Percentiles rank a stretch among this genome's conserved stretches.
These are phyloP conservation scores for Agrilus biguttatus DNA, from an alignment of 2,888 invertebrate genomes.

Conservation along the genomic window DNA sequence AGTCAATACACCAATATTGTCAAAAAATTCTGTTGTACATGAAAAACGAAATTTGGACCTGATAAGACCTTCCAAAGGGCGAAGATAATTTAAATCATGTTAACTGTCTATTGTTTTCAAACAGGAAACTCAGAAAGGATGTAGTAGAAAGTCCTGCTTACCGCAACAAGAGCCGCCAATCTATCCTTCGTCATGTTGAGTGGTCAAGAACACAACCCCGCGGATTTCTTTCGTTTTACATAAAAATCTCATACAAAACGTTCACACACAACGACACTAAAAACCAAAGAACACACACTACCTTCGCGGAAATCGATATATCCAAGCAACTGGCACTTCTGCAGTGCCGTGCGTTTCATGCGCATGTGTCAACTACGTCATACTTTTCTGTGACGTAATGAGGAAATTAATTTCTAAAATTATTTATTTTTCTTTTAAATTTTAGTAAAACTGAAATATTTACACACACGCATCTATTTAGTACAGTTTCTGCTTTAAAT, in stretches of 20 bases:
- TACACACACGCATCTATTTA: background rate
- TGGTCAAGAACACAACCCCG: slow-evolving; percentile 48
- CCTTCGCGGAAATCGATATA: slow-evolving; percentile 71
- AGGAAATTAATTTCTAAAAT: slow-evolving; percentile 7
- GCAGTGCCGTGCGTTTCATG: slow-evolving; percentile 39
- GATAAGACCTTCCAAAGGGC: background rate
- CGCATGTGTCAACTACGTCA: slow-evolving; percentile 38
- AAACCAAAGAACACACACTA: slow-evolving; percentile 56
- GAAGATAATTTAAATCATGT: background rate
- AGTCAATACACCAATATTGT: background rate
- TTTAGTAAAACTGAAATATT: slow-evolving; percentile 8
- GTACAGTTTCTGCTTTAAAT: slow-evolving; percentile 6
- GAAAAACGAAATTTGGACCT: slow-evolving; percentile 3
- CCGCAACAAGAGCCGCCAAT: slow-evolving; percentile 92
- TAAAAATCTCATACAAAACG: slow-evolving; percentile 66
- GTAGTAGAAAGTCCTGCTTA: slow-evolving; percentile 35
- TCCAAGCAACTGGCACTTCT: slow-evolving; percentile 46
- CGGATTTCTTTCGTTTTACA: slow-evolving; percentile 49
- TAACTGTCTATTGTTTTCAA: background rate
- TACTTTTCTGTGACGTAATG: slow-evolving; percentile 24
- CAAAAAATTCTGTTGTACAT: slow-evolving; percentile 4
- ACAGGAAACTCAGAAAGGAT: slow-evolving; percentile 16
- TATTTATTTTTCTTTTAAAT: slow-evolving; percentile 11
- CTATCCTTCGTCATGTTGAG: slow-evolving; percentile 88
- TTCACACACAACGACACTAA: slow-evolving; percentile 57